Evolutionary conservation across 2,888 invertebrate genomes (phyloP).

Genomic region (Eulithis testata): DNA sequence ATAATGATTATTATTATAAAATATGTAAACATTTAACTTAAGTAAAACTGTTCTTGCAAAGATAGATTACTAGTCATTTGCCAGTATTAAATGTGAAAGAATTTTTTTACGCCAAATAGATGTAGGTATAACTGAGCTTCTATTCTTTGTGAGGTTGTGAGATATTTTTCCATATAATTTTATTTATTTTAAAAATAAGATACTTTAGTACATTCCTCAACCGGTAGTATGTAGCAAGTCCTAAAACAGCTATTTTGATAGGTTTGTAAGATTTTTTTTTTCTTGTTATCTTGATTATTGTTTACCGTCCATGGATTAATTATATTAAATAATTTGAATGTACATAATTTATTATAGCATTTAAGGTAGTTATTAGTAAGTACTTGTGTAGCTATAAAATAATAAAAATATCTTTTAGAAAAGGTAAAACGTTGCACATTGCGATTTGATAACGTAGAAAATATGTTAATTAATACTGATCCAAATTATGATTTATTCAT

Average conservation of each 20-base stretch:
- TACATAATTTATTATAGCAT: not conserved
- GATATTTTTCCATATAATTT: slow-evolving; percentile 32
- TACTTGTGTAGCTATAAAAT: not conserved
- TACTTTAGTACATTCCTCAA: not conserved
- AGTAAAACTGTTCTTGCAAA: not conserved
- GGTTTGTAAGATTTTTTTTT: not conserved
- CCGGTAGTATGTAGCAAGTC: not conserved
- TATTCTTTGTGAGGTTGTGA: slow-evolving; percentile 66
- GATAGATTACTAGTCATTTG: slow-evolving; percentile 15
- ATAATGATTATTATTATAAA: slow-evolving; percentile 17
- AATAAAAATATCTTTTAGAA: slow-evolving; percentile 42
- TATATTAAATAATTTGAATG: not conserved
- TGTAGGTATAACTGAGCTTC: slow-evolving; percentile 43
- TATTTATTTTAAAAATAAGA: not conserved
- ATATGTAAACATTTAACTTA: slow-evolving; percentile 22
- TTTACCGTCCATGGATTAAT: slow-evolving; percentile 26
- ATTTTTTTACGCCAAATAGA: slow-evolving; percentile 36
- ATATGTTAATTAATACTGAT: slow-evolving; percentile 46
- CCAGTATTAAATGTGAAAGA: slow-evolving; percentile 29
- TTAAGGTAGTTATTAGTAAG: not conserved
- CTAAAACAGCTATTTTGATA: not conserved
- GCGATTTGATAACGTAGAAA: slow-evolving; percentile 78
- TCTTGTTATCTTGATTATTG: slow-evolving; percentile 5
- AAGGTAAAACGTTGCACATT: slow-evolving; percentile 64
- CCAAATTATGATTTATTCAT: slow-evolving; percentile 58